Base-by-base conservation (phyloP, 1,140 invertebrate species). In the Lethrus apterus region DNA sequence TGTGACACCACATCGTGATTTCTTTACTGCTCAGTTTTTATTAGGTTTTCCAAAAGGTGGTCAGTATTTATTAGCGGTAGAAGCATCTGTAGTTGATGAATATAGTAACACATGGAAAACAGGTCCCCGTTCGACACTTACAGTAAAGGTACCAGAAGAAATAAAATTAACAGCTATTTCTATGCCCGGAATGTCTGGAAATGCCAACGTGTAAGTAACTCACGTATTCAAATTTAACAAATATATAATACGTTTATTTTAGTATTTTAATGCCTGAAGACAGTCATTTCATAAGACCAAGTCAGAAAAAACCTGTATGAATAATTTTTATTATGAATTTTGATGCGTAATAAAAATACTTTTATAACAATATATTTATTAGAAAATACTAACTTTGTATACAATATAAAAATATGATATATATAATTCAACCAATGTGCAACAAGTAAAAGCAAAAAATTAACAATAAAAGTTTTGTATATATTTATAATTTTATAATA, bases 11-110 rank as follows among this genome's bases (percentile, higher is more conserved):
- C 83, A 86, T 63, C 78, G 83, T 44, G 86, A 89, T 52, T 90
- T 89, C 62, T 89, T 90, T 60, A 79, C 81, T 4, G 80, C 82
- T 8, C 83, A 87, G 62, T 88, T 89, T 70, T 66, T 89, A 4
- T 65, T 89, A 9, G 75, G 79, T 0, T 60, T 77, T 49, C 63
- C 64, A 3, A 52, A 55, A 36, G 72, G 75, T 38, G 77, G 76
- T 18, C 71, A 79, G 38, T 70, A 74, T 52, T 74, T 87, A 0
- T 76, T 74, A n/a, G 75, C 82, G 1, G 75, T 85, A 1, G 81
- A 81, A 55, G 81, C 83, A 11, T 76, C 80, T 29, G 76, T 89
- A 29, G 65, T 86, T 2, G 86, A 90, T 62, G 75, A 82, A 52
- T 71, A 73, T 52, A 83, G 78, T 5, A 77, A 78, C 48, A 69